Evolutionary conservation across 2,797 vertebrate species (phyloP).

Genomic region (Macropus fuliginosus): DNA sequence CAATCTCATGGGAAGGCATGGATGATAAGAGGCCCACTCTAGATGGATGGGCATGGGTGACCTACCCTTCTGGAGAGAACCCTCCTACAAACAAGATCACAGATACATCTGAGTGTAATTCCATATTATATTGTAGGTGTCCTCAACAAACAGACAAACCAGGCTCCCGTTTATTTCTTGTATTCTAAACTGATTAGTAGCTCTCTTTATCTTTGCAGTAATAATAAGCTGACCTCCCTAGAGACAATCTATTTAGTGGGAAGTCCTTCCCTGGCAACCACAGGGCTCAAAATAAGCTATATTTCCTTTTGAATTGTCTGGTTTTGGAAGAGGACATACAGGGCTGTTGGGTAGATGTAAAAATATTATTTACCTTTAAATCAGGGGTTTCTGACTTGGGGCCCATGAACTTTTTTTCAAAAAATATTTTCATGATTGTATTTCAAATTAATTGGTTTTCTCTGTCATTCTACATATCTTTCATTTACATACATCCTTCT

Average conservation of each 20-base stretch:
- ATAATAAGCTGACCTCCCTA: background rate
- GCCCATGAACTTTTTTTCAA: background rate
- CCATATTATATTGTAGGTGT: background rate
- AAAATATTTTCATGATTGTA: background rate
- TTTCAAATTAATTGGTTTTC: background rate
- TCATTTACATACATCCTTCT: background rate
- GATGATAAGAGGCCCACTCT: background rate
- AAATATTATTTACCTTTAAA: background rate
- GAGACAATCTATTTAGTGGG: background rate
- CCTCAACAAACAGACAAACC: background rate
- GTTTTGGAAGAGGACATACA: background rate
- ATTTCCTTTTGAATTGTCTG: background rate
- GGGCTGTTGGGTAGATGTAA: background rate
- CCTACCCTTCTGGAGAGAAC: background rate
- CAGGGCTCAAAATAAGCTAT: background rate
- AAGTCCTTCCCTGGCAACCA: background rate
- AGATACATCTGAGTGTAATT: background rate
- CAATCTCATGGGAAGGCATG: background rate
- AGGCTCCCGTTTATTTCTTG: background rate
- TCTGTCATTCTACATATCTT: background rate
- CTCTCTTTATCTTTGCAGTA: background rate
- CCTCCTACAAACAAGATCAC: background rate
- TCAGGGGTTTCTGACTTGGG: background rate
- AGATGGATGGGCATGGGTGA: background rate
- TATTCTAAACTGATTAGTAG: background rate